These are phyloP conservation scores for Hirtodrosophila alboralis DNA, from an alignment of 2,888 invertebrate species.

Conservation along the genomic window DNA sequence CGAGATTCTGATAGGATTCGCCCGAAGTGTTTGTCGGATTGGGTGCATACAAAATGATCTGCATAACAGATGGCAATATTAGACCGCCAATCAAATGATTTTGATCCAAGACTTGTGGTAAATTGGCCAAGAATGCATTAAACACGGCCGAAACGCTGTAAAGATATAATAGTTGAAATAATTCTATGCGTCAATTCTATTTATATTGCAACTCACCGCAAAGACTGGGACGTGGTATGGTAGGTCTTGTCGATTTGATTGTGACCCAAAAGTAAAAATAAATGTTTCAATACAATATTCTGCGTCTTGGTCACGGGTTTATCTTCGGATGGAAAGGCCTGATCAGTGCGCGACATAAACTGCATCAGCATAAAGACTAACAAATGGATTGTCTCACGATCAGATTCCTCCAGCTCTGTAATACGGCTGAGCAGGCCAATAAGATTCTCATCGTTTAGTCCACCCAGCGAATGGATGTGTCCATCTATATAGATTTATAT, in stretches of 20 bases:
- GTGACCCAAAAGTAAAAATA: slow-evolving; percentile 96
- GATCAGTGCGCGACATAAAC: slow-evolving; percentile 93
- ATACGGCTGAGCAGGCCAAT: slow-evolving; percentile 92
- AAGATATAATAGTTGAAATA: too few species aligned
- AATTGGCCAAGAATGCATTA: slow-evolving; percentile 96
- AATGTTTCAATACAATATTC: slow-evolving; percentile 94
- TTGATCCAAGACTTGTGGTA: slow-evolving; percentile 97
- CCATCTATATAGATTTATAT: slow-evolving; percentile 86
- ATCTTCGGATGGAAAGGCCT: slow-evolving; percentile 94
- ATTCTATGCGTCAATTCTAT: not conserved
- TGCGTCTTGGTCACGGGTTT: slow-evolving; percentile 91
- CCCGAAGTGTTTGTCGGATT: slow-evolving; percentile 88
- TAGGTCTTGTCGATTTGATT: slow-evolving; percentile 95
- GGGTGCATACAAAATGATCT: slow-evolving; percentile 92
- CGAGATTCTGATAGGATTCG: slow-evolving; percentile 86
- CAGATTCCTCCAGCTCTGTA: slow-evolving; percentile 96
- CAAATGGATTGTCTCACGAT: slow-evolving; percentile 97
- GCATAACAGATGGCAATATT: slow-evolving; percentile 93
- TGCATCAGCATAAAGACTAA: slow-evolving; percentile 98
- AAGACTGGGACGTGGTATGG: slow-evolving; percentile 93
- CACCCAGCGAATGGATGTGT: slow-evolving; percentile 92
- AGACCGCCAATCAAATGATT: slow-evolving; percentile 97
- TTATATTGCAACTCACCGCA: slow-evolving; percentile 89
- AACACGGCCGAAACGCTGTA: slow-evolving; percentile 95
- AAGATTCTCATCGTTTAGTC: slow-evolving; percentile 92